Evolutionary conservation across 2,113 vertebrate species (phyloP), one percentile per base, ranked within the genome.

Genomic region (Aegotheles bennettii): DNA sequence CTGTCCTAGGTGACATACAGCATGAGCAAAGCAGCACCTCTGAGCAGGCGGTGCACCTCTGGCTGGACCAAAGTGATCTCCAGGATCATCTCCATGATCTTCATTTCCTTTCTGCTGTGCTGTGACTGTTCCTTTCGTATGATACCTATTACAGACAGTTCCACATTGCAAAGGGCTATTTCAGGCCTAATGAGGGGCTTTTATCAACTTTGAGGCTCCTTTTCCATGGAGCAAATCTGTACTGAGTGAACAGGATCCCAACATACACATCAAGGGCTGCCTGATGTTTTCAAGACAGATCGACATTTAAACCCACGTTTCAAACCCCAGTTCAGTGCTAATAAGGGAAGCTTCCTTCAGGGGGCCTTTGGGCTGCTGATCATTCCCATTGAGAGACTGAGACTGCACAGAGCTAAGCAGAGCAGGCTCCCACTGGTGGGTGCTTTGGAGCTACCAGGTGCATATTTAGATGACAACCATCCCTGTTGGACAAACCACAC

Each of bases 121-220:
- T 95, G 82, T 18, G 63, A 51, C 64, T 65, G 43, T 42, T 95
- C 70, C 67, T 85, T 90, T 90, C 88, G 79, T 69, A 36, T 70
- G 71, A 69, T 95, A 77, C 88, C 54, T 50, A 9, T 64, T 51
- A 23, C 82, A 86, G 94, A 40, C 79, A 57, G 75, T 3, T 36
- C 68, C 56, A 69, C 53, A 65, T 69, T 77, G 63, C 83, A 59
- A 65, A 90, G 76, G 68, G 68, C 83, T 93, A 93, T 95, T 97
- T 90, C 86, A 84, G 71, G 83, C 60, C 76, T 35, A 69, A 29
- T n/a, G 68, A 93, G 50, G 29, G 71, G 59, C 68, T 95, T 86
- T 95, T 93, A 92, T 77, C 88, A 95, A 77, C 86, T 86, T 96
- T 86, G 85, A 88, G 83, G 63, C 70, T 95, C 75, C 6, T 88